These are phyloP conservation scores for Trachemys scripta DNA, from an alignment of 2,113 vertebrate species.

Conservation along the genomic window DNA sequence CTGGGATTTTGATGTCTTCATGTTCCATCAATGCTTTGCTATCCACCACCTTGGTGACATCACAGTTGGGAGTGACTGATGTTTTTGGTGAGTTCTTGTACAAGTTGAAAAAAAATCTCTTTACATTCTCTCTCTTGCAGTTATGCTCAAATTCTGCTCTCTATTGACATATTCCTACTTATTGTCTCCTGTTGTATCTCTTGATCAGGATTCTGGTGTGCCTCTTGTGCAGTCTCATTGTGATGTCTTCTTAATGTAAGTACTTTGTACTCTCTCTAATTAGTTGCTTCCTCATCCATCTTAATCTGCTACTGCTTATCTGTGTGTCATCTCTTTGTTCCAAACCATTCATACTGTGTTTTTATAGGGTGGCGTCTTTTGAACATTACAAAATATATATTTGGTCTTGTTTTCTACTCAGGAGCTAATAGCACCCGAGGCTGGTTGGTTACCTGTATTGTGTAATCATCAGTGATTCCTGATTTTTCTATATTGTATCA, in stretches of 20 bases:
- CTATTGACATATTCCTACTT: conserved; percentile 61
- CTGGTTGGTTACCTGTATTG: conserved; percentile 26
- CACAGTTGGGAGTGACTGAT: neutral
- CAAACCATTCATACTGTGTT: conserved; percentile 36
- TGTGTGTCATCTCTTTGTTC: conserved; percentile 41
- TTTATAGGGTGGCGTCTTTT: conserved; percentile 2
- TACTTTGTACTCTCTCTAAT: conserved; percentile 49
- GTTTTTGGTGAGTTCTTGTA: conserved; percentile 10
- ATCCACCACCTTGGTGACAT: neutral
- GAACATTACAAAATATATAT: conserved; percentile 14
- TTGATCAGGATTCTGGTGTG: conserved; percentile 66
- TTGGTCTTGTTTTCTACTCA: conserved; percentile 58
- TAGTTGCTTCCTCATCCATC: conserved; percentile 50
- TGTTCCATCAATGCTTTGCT: conserved; percentile 26
- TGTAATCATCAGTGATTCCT: neutral
- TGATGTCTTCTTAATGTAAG: conserved; percentile 72
- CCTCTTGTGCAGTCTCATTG: conserved; percentile 57
- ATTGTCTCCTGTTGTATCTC: conserved; percentile 71
- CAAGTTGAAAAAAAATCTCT: neutral
- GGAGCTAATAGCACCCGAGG: conserved; percentile 52
- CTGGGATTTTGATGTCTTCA: neutral
- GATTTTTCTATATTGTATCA: neutral
- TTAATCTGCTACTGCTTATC: conserved; percentile 23
- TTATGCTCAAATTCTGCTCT: conserved; percentile 42
- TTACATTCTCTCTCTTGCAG: conserved; percentile 57